A percentile compares a stretch with the other conserved stretches of the same genome.
Evolutionary conservation across 2,888 invertebrate species (phyloP).

Genomic region (Drosophila monieri): DNA sequence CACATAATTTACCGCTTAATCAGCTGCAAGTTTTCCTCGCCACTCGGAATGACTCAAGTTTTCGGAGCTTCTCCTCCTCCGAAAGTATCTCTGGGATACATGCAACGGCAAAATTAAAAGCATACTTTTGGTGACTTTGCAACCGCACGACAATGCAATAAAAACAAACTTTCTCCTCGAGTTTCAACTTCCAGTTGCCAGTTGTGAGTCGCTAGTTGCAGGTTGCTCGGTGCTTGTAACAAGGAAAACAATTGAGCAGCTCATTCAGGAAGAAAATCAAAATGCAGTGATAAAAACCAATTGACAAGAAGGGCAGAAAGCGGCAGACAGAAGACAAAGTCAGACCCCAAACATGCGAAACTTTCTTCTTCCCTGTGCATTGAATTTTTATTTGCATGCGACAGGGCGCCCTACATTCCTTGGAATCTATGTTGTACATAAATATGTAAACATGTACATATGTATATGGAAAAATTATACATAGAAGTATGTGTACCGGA

Average conservation of each 20-base stretch:
- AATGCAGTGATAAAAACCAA: constrained; percentile 77
- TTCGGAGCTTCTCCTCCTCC: constrained; percentile 4
- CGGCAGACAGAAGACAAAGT: constrained; percentile 36
- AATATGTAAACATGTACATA: background rate
- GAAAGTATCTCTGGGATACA: constrained; percentile 34
- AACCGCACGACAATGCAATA: constrained; percentile 75
- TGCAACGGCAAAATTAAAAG: constrained; percentile 53
- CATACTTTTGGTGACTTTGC: constrained; percentile 54
- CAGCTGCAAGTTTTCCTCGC: constrained; percentile 45
- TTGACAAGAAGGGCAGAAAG: constrained; percentile 44
- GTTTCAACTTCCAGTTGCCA: constrained; percentile 17
- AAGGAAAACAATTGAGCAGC: constrained; percentile 76
- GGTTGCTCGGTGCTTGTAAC: constrained; percentile 50
- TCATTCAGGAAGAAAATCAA: constrained; percentile 75
- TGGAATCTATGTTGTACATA: background rate
- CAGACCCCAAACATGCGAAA: constrained; percentile 11
- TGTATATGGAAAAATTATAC: constrained; percentile 8
- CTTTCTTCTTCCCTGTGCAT: constrained; percentile 63
- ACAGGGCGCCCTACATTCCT: constrained; percentile 44
- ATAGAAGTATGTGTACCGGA: constrained; percentile 36
- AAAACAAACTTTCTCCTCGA: constrained; percentile 60
- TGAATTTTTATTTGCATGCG: constrained; percentile 77
- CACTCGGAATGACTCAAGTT: constrained; percentile 46
- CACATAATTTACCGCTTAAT: constrained; percentile 48
- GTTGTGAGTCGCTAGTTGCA: constrained; percentile 30